Conservation (phyloP, 2,888 invertebrate species). For the Acrobasis consociella region DNA sequence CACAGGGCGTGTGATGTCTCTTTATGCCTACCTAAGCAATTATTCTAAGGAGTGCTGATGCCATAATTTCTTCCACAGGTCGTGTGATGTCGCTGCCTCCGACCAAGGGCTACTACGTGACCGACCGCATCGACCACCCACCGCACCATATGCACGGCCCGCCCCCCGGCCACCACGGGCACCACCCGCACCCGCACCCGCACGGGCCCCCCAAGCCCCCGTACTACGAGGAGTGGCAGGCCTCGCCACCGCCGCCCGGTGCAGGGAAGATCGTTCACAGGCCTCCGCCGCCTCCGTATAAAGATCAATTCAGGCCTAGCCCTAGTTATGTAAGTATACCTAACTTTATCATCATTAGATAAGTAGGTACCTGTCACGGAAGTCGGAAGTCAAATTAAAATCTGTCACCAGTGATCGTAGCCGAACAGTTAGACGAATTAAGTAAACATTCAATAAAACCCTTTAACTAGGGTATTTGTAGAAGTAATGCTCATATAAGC, state of each 20-base stretch:
- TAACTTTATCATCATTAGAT: neutral
- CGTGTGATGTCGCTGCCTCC: constrained; percentile 71
- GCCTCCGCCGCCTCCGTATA: constrained; percentile 67
- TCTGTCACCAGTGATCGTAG: too few relatives aligned
- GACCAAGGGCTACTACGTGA: constrained; percentile 71
- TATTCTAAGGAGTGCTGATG: too few relatives aligned
- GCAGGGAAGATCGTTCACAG: constrained; percentile 73
- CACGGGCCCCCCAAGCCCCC: constrained; percentile 32
- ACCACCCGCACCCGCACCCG: constrained; percentile 19
- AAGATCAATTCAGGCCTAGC: constrained; percentile 68
- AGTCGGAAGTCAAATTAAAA: too few relatives aligned
- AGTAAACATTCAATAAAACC: too few relatives aligned
- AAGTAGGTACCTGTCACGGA: too few relatives aligned
- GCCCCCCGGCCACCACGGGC: constrained; percentile 23
- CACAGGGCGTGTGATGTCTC: constrained; percentile 69
- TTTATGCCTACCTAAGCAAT: constrained; percentile 33
- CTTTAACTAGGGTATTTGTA: too few relatives aligned
- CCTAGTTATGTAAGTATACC: constrained; percentile 53
- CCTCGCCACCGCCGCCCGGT: constrained; percentile 52
- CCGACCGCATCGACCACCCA: constrained; percentile 65
- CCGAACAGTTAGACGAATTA: too few relatives aligned
- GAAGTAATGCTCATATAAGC: too few relatives aligned
- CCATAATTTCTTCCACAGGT: constrained; percentile 42
- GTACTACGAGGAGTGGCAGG: constrained; percentile 69
- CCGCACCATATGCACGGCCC: constrained; percentile 32